A percentile compares a stretch with the other conserved stretches of the same genome.
These are phyloP conservation scores for Drosophila ambigua DNA, from an alignment of 1,140 invertebrate genomes.

Conservation along the genomic window DNA sequence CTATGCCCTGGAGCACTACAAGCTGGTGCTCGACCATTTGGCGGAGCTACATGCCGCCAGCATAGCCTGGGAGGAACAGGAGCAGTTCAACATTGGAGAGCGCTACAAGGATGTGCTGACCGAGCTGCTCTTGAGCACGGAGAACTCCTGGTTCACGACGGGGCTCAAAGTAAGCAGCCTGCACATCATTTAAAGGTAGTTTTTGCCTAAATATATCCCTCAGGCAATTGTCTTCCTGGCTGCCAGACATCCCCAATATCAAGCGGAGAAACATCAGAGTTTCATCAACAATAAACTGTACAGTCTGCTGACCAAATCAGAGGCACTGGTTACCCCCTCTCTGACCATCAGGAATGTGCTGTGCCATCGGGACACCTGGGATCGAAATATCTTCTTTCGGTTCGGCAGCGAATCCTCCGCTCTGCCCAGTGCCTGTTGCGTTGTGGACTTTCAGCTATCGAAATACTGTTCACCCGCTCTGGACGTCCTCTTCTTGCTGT, in stretches of 20 bases:
- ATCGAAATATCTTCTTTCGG: conserved; percentile 87
- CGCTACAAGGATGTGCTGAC: conserved; percentile 57
- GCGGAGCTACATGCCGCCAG: conserved; percentile 83
- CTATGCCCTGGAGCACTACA: conserved; percentile 62
- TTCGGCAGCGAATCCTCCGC: conserved; percentile 70
- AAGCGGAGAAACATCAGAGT: conserved; percentile 33
- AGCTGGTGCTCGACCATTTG: conserved; percentile 75
- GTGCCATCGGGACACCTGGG: conserved; percentile 87
- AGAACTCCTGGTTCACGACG: conserved; percentile 62
- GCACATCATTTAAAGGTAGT: fast-evolving
- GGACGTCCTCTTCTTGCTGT: conserved; percentile 84
- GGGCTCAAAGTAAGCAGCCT: conserved; percentile 59
- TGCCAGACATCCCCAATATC: conserved; percentile 58
- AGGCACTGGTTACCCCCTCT: conserved; percentile 57
- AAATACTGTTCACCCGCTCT: conserved; percentile 85
- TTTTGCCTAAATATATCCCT: not conserved
- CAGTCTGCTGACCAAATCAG: conserved; percentile 51
- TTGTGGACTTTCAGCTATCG: conserved; percentile 87
- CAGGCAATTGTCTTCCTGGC: conserved; percentile 66
- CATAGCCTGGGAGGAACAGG: conserved; percentile 71
- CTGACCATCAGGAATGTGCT: conserved; percentile 84
- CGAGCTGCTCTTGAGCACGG: conserved; percentile 43
- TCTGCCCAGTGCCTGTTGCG: conserved; percentile 83
- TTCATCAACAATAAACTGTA: conserved; percentile 75
- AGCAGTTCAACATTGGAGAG: conserved; percentile 74